phyloP scores from a whole-genome alignment of 2,797 vertebrate species.

The Austrolebias charrua region DNA sequence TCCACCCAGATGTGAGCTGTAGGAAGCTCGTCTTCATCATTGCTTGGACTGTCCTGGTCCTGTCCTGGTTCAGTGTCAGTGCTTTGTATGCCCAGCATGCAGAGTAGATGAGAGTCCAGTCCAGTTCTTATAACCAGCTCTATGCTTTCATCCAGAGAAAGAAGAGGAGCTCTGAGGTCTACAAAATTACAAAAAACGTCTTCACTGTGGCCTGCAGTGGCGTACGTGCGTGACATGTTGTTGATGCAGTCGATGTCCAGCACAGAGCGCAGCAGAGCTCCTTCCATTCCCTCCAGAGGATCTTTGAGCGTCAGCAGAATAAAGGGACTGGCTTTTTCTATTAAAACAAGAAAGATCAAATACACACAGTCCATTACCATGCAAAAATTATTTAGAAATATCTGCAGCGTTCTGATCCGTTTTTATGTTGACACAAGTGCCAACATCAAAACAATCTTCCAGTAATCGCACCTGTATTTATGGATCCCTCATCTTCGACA shows the following conservation, averaged over 20 bases:
- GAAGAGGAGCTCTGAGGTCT: slow-evolving; percentile 47
- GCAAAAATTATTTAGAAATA: background rate
- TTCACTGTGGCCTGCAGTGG: slow-evolving; percentile 3
- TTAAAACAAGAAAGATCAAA: slow-evolving; percentile 28
- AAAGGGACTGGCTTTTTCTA: slow-evolving; percentile 83
- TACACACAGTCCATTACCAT: background rate
- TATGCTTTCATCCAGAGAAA: slow-evolving; percentile 79
- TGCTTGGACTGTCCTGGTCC: slow-evolving; percentile 4
- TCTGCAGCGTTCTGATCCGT: background rate
- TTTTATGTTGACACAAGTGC: too few species aligned
- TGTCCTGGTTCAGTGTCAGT: background rate
- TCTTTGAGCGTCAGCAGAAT: slow-evolving; percentile 84
- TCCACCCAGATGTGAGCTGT: slow-evolving; percentile 48
- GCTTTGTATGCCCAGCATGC: slow-evolving; percentile 45
- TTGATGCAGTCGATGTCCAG: slow-evolving; percentile 83
- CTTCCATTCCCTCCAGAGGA: slow-evolving; percentile 76
- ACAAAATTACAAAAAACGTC: slow-evolving; percentile 62
- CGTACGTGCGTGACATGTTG: slow-evolving; percentile 44
- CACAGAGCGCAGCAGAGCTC: slow-evolving; percentile 81
- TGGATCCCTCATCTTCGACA: slow-evolving; percentile 23
- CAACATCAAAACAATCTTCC: background rate
- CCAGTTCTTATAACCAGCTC: slow-evolving; percentile 76
- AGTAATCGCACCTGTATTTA: slow-evolving; percentile 73
- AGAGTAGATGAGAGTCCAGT: slow-evolving; percentile 64
- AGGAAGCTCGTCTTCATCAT: slow-evolving; percentile 21